These are phyloP conservation scores for Bubo bubo DNA, from an alignment of 2,113 vertebrate species.

Conservation along the genomic window DNA sequence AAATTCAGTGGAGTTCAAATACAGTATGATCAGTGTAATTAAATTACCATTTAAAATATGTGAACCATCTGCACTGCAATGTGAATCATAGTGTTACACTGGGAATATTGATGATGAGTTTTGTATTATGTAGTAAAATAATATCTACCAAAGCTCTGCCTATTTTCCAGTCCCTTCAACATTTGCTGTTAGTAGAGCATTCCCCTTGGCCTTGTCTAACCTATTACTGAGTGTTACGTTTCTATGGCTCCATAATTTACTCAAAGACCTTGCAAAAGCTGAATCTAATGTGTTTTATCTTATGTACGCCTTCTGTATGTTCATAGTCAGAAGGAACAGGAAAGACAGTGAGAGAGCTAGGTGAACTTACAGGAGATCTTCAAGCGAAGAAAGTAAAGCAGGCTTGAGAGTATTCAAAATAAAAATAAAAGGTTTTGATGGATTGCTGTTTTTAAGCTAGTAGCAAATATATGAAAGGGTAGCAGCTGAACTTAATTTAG, in stretches of 20 bases:
- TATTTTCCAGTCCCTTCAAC: neutral
- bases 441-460: neutral
- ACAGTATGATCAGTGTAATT: neutral
- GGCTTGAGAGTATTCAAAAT: neutral
- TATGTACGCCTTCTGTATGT: neutral
- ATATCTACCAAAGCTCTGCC: neutral
- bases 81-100: neutral
- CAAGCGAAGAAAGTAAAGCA: neutral
- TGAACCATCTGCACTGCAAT: constrained; percentile 30
- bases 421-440: neutral
- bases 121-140: neutral
- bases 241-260: neutral
- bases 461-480: neutral
- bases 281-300: neutral
- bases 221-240: neutral
- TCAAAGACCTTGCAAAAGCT: neutral
- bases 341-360: neutral
- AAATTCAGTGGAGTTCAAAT: constrained; percentile 19
- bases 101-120: constrained; percentile 23
- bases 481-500: neutral
- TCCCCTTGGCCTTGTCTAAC: neutral
- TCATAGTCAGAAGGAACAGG: neutral
- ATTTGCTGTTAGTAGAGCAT: neutral
- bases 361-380: neutral
- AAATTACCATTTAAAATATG: constrained; percentile 52